These are phyloP conservation scores for Takifugu flavidus DNA, from an alignment of 2,113 vertebrate genomes.

Conservation along the genomic window DNA sequence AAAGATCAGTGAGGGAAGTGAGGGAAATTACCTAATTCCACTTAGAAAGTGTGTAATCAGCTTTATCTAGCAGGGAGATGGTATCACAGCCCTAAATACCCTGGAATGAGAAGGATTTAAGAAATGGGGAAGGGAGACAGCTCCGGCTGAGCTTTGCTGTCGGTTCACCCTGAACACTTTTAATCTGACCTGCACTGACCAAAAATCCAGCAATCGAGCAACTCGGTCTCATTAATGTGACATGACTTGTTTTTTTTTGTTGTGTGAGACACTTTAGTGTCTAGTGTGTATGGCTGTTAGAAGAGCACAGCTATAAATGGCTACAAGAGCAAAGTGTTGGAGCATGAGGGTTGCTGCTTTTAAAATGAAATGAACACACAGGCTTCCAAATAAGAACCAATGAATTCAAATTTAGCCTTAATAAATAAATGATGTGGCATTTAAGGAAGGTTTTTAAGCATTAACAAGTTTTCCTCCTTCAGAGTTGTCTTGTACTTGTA, in stretches of 20 bases:
- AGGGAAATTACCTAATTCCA: conserved; percentile 58
- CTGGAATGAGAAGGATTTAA: conserved; percentile 37
- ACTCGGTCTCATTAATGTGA: conserved; percentile 9
- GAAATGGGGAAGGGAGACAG: conserved; percentile 14
- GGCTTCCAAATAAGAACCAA: conserved; percentile 16
- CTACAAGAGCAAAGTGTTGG: conserved; percentile 10
- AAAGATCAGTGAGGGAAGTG: conserved; percentile 45
- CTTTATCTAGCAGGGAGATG: conserved; percentile 52
- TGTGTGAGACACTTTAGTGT: conserved; percentile 15
- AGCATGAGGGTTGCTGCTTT: conserved; percentile 6
- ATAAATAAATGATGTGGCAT: conserved; percentile 37
- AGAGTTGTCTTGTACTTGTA: too few species aligned
- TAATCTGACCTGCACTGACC: conserved; percentile 23
- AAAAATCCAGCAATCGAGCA: conserved; percentile 4
- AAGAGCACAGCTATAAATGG: conserved; percentile 3
- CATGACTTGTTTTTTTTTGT: conserved; percentile 6
- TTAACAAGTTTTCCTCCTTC: background rate
- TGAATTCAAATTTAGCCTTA: conserved; percentile 17
- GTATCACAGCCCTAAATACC: conserved; percentile 56
- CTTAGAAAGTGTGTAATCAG: conserved; percentile 52
- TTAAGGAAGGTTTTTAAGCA: conserved; percentile 11
- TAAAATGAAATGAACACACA: conserved; percentile 13
- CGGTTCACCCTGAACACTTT: conserved; percentile 19
- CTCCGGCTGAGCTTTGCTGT: conserved; percentile 3
- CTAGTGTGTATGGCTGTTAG: conserved; percentile 8